Conservation (phyloP, 2,888 invertebrate genomes). For the Ptilodon capucinus region DNA sequence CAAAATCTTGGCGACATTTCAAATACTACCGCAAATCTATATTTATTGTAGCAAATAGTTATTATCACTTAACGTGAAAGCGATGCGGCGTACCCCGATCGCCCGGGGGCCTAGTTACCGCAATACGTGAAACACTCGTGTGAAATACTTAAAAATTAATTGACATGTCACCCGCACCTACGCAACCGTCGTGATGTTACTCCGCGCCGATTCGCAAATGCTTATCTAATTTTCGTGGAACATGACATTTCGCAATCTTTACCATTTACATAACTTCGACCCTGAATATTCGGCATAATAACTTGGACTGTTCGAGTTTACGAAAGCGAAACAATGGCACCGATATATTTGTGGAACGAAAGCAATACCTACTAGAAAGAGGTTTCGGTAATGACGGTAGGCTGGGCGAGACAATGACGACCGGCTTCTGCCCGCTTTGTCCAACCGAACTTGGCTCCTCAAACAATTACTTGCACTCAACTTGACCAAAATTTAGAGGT, state of each 20-base stretch:
- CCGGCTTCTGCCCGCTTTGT: constrained; percentile 25
- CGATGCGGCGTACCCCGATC: constrained; percentile 16
- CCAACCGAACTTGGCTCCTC: constrained; percentile 27
- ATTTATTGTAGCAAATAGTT: constrained; percentile 55
- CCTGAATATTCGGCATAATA: constrained; percentile 28
- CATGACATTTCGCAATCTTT: constrained; percentile 41
- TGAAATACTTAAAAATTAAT: constrained; percentile 19
- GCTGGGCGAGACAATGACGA: constrained; percentile 27
- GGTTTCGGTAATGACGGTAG: constrained; percentile 32
- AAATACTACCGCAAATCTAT: constrained; percentile 57
- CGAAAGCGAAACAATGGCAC: constrained; percentile 38
- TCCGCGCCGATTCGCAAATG: constrained; percentile 12
- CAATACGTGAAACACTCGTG: constrained; percentile 5
- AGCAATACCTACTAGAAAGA: constrained; percentile 38
- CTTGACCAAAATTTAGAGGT: constrained; percentile 34
- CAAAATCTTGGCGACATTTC: constrained; percentile 69
- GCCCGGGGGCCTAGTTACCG: constrained; percentile 5
- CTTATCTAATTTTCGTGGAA: constrained; percentile 30
- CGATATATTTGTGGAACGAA: constrained; percentile 41
- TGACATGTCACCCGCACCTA: constrained; percentile 5
- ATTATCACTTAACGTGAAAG: constrained; percentile 35
- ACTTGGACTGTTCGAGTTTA: constrained; percentile 33
- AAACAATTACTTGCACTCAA: constrained; percentile 35
- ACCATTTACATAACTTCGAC: constrained; percentile 47
- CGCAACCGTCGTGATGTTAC: constrained; percentile 8